phyloP scores from a whole-genome alignment of 2,888 invertebrate genomes.

The Pristionchus entomophagus region DNA sequence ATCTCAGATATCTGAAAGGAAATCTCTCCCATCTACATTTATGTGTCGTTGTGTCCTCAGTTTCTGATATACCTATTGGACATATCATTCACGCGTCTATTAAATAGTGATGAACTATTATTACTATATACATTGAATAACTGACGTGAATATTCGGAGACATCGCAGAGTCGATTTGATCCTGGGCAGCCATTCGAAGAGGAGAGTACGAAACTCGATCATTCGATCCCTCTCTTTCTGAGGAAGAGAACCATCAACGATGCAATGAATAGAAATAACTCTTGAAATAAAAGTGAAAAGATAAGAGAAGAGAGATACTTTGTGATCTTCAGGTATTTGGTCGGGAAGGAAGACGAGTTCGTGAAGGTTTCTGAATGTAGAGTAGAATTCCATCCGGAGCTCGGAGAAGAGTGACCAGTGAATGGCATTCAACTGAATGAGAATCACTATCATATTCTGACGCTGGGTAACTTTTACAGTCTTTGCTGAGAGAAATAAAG shows the following conservation, averaged over 20 bases:
- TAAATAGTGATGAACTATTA: too few species aligned
- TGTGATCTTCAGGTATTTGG: conserved; percentile 18
- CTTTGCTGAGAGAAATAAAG: background rate
- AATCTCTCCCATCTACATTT: too few species aligned
- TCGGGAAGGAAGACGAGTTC: conserved; percentile 28
- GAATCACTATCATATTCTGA: background rate
- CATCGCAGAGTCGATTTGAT: background rate
- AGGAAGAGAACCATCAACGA: background rate
- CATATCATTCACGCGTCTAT: too few species aligned
- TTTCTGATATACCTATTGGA: too few species aligned
- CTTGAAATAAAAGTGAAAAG: background rate
- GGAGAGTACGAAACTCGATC: background rate
- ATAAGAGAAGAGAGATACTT: background rate
- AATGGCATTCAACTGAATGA: background rate
- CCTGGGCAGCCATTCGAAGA: background rate
- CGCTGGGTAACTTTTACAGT: too few species aligned
- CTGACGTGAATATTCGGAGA: conserved; percentile 27
- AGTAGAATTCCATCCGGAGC: background rate
- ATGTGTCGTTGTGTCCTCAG: too few species aligned
- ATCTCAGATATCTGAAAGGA: conserved; percentile 3
- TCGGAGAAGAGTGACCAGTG: conserved; percentile 3
- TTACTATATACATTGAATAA: background rate
- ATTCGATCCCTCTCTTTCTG: too few species aligned
- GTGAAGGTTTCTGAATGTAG: background rate
- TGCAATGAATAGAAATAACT: background rate